Percentiles rank a stretch among this genome's conserved stretches.
These are phyloP conservation scores for Trissoscelio sp. DNA, from an alignment of 2,888 invertebrate species.

Conservation along the genomic window DNA sequence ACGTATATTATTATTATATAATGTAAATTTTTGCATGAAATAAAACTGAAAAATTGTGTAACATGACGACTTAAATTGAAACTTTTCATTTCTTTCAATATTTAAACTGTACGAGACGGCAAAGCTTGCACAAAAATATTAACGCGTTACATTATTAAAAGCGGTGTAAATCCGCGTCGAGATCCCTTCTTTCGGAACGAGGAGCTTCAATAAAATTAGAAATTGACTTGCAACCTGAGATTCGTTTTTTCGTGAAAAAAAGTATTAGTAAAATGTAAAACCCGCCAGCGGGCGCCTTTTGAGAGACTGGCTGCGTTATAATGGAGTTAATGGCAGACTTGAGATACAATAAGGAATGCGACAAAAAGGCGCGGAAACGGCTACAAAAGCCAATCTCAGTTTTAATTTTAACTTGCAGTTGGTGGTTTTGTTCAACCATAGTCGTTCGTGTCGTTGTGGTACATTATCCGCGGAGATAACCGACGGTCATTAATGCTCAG, in stretches of 20 bases:
- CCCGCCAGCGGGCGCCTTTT: slow-evolving; percentile 1
- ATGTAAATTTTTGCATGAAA: too few species aligned
- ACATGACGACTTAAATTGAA: too few species aligned
- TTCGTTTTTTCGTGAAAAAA: slow-evolving; percentile 18
- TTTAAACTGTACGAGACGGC: background rate
- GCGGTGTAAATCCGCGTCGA: slow-evolving; percentile 2
- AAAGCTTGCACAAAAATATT: background rate
- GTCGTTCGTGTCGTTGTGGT: slow-evolving; percentile 66
- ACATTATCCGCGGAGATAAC: slow-evolving; percentile 74
- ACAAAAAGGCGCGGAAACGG: slow-evolving; percentile 59
- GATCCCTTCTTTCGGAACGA: slow-evolving; percentile 11
- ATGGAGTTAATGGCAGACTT: slow-evolving; percentile 54
- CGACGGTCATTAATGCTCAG: slow-evolving; percentile 73
- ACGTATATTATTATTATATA: too few species aligned
- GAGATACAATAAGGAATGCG: slow-evolving; percentile 54
- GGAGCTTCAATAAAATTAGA: slow-evolving; percentile 15
- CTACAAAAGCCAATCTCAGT: slow-evolving; percentile 63
- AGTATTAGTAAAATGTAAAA: slow-evolving; percentile 29
- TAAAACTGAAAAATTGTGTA: too few species aligned
- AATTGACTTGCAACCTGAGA: slow-evolving; percentile 31
- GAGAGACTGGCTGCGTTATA: slow-evolving; percentile 33
- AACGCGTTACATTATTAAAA: slow-evolving; percentile 13
- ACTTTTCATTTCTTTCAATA: background rate
- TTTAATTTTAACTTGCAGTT: slow-evolving; percentile 68
- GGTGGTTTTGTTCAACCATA: slow-evolving; percentile 66